A percentile compares a stretch with the other conserved stretches of the same genome.
phyloP scores from a whole-genome alignment of 2,797 vertebrate genomes.

The Rhinoraja longicauda region DNA sequence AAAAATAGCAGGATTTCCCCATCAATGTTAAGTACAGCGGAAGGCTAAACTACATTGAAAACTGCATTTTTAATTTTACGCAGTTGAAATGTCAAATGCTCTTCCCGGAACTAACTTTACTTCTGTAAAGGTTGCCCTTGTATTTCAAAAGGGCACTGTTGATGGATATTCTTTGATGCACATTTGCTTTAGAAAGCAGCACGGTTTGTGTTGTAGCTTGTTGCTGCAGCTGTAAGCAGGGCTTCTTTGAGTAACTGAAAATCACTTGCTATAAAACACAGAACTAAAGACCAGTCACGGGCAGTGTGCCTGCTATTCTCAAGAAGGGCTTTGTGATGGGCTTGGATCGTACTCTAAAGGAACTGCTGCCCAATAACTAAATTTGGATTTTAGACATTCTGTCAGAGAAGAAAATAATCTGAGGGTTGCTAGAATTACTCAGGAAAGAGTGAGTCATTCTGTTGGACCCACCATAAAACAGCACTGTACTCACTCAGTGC shows the following conservation, averaged over 20 bases:
- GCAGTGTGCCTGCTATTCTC: not conserved
- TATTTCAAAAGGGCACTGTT: slow-evolving; percentile 6
- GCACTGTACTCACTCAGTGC: slow-evolving; percentile 5
- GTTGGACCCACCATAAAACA: slow-evolving; percentile 32
- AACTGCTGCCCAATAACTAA: slow-evolving; percentile 28
- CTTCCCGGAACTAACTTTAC: not conserved
- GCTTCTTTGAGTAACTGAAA: not conserved
- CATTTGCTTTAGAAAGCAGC: slow-evolving; percentile 23
- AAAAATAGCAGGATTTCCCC: not conserved
- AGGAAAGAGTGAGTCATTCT: slow-evolving; percentile 37
- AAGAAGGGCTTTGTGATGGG: slow-evolving; percentile 20
- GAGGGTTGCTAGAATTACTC: not conserved
- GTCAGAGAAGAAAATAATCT: slow-evolving; percentile 31
- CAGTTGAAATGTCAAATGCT: slow-evolving; percentile 25
- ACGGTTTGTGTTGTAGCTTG: not conserved
- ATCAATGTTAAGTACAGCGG: not conserved
- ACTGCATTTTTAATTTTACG: not conserved
- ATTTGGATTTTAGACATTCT: slow-evolving; percentile 17
- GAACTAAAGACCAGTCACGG: not conserved
- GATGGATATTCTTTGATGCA: slow-evolving; percentile 19
- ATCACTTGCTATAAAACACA: not conserved
- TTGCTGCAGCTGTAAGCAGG: slow-evolving; percentile 10
- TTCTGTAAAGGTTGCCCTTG: slow-evolving; percentile 11
- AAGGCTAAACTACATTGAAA: slow-evolving; percentile 8
- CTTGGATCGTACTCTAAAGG: slow-evolving; percentile 23